Percentiles rank a stretch among this genome's conserved stretches.
Evolutionary conservation across 2,113 vertebrate species (phyloP).

Genomic region (Nerophis lumbriciformis): DNA sequence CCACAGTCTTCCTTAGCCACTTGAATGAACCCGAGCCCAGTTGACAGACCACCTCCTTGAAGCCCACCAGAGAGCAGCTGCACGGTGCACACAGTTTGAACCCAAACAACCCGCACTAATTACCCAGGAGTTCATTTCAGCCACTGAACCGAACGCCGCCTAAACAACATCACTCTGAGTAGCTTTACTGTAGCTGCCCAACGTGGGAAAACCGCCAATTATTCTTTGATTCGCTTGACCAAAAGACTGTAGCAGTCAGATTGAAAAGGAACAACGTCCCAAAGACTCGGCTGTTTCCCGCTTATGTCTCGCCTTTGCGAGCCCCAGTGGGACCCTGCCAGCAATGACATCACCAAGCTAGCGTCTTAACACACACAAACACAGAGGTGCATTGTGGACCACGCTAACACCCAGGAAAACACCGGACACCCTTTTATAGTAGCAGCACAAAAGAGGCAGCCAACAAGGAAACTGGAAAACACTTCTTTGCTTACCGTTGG

Average conservation of each 20-base stretch:
- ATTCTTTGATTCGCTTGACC: conserved; percentile 4
- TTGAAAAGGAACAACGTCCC: conserved; percentile 42
- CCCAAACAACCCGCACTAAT: conserved; percentile 6
- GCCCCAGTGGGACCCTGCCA: conserved; percentile 38
- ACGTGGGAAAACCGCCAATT: conserved; percentile 13
- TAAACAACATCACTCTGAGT: conserved; percentile 5
- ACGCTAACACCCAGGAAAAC: conserved; percentile 10
- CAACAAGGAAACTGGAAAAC: conserved; percentile 1
- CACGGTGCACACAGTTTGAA: conserved; percentile 2
- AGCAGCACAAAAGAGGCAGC: conserved; percentile 13
- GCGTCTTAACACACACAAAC: conserved; percentile 34
- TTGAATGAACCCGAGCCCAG: neutral
- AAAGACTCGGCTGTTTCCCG: conserved; percentile 31
- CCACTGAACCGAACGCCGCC: neutral
- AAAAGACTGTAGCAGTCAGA: conserved; percentile 26
- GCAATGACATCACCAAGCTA: conserved; percentile 51
- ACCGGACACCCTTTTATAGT: conserved; percentile 16
- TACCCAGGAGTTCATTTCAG: conserved; percentile 6
- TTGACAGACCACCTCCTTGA: conserved; percentile 9
- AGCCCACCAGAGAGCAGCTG: conserved; percentile 12
- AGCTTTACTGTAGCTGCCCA: conserved; percentile 2
- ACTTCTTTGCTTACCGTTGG: conserved; percentile 3
- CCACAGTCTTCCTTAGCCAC: neutral
- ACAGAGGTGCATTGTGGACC: conserved; percentile 37
- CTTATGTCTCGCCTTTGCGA: conserved; percentile 40